Evolutionary conservation across 2,113 vertebrate genomes (phyloP).

Genomic region (Scytalopus superciliaris): DNA sequence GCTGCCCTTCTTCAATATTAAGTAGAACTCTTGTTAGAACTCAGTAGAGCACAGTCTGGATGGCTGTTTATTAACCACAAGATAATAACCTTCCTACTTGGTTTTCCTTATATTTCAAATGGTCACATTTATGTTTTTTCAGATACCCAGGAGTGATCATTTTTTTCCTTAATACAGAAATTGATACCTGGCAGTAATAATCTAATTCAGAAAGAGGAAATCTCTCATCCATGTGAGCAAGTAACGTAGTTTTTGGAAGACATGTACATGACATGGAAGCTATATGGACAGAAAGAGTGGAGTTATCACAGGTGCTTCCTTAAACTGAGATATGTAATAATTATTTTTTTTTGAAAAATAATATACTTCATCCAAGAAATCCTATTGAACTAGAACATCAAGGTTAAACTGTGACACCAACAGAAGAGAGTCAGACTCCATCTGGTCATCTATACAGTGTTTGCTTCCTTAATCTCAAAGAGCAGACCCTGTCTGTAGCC

Average conservation of each 20-base stretch:
- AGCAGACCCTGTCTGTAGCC: background rate
- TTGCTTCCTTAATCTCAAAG: background rate
- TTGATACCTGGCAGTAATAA: background rate
- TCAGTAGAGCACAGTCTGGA: background rate
- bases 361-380: background rate
- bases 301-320: background rate
- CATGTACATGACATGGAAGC: background rate
- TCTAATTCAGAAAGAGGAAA: background rate
- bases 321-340: background rate
- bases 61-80: background rate
- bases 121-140: background rate
- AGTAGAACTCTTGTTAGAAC: background rate
- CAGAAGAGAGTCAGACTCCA: background rate
- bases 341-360: background rate
- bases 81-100: background rate
- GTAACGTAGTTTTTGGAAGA: background rate
- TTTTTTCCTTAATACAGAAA: background rate
- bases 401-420: background rate
- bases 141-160: background rate
- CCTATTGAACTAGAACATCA: background rate
- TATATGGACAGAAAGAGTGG: rapidly evolving
- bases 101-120: background rate
- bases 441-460: background rate
- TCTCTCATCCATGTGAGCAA: background rate
- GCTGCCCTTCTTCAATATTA: background rate